Base-by-base conservation (phyloP, 2,797 vertebrate species). In the Anisognathus igniventris region DNA sequence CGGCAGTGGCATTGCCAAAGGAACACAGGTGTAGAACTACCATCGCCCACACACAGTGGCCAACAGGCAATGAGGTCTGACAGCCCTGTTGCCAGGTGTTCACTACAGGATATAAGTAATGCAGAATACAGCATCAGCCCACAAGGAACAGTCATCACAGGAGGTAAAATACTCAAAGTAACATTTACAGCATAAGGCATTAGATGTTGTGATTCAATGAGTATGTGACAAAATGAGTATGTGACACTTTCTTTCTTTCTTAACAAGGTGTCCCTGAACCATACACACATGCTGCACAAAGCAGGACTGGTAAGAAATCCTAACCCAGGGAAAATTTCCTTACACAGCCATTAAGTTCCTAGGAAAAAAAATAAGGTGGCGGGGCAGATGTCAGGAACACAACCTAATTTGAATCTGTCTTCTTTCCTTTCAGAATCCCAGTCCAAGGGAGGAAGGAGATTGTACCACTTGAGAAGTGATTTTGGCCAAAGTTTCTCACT, bases 351-450 rank as follows among this genome's bases (percentile, higher is more conserved):
- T 48, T 57, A 75, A 75, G 33, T 66, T 88, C 58, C 76, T 51
- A 84, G 72, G 14, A 15, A 62, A 91, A 82, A 77, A 58, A 80
- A 54, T 7, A 65, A 42, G 9, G 56, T 13, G 12, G 58, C 33
- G 91, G 76, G 18, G 23, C 79, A 88, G 73, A 75, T 39, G 62
- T 78, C 56, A 39, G 1, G 58, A 91, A 86, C 17, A n/a, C 0
- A 0, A 70, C 33, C 35, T 80, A 40, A 77, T 70, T 19, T 56
- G 39, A 62, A 75, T 67, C 35, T 53, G 51, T 60, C 54, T 91
- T 42, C 48, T 83, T 86, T 86, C 47, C 45, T 75, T 81, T 88
- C 53, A 76, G 71, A 92, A 92, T 88, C 92, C 73, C 70, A 91
- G 58, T 13, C 23, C 54, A 80, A 79, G 81, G 51, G 62, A 94